Evolutionary conservation across 2,113 vertebrate species (phyloP).

Genomic region (Lophochroa leadbeateri): DNA sequence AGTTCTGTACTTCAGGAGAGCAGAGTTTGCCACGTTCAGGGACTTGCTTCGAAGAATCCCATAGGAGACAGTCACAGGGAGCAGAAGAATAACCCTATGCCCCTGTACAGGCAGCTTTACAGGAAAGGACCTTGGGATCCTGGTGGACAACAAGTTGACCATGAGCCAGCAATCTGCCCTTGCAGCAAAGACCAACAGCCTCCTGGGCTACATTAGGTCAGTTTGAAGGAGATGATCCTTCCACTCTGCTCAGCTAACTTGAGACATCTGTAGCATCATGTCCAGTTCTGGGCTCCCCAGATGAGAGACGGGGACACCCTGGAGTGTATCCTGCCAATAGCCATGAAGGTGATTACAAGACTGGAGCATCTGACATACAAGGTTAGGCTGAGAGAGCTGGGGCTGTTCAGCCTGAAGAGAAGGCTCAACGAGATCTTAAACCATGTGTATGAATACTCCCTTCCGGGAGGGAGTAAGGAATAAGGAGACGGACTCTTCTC

Average conservation of each 20-base stretch:
- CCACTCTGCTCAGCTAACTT: neutral
- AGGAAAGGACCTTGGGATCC: neutral
- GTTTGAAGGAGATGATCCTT: neutral
- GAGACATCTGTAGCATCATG: accelerated
- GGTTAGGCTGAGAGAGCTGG: neutral
- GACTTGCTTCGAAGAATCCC: neutral
- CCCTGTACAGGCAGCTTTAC: neutral
- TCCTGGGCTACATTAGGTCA: neutral
- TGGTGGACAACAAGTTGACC: neutral
- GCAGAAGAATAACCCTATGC: neutral
- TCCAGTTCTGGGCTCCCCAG: neutral
- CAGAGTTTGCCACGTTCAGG: neutral
- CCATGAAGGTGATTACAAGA: neutral
- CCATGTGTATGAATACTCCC: neutral
- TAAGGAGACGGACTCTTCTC: neutral
- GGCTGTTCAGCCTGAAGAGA: neutral
- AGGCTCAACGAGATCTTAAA: neutral
- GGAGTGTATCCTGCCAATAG: neutral
- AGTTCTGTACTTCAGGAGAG: neutral
- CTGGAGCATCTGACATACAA: neutral
- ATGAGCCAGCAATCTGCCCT: neutral
- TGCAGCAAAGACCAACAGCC: neutral
- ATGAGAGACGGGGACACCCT: neutral
- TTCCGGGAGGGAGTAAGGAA: neutral
- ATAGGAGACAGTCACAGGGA: neutral